Percentiles rank a stretch among this genome's conserved stretches.
Conservation (phyloP, 2,797 vertebrate genomes). For the Australoheros facetus region DNA sequence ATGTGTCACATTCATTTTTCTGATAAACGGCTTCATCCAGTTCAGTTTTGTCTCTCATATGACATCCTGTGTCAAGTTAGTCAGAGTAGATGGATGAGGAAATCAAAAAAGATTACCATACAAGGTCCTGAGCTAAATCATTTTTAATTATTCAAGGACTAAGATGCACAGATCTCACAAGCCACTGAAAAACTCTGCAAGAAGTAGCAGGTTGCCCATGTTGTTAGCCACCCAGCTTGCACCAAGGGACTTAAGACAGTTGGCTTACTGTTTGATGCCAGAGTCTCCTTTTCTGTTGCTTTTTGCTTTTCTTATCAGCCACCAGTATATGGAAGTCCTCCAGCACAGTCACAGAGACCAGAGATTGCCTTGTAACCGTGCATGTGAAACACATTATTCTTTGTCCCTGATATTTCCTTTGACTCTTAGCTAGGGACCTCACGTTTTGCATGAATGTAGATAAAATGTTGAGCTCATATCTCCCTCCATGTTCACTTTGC, state of each 20-base stretch:
- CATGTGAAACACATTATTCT: slow-evolving; percentile 31
- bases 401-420: slow-evolving; percentile 27
- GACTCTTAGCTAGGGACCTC: slow-evolving; percentile 38
- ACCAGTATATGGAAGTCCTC: slow-evolving; percentile 12
- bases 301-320: slow-evolving; percentile 20
- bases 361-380: slow-evolving; percentile 30
- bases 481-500: slow-evolving; percentile 14
- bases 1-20: slow-evolving; percentile 1
- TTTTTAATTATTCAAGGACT: slow-evolving; percentile 24
- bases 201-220: background rate
- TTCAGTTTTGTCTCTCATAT: slow-evolving; percentile 3
- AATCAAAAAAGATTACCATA: slow-evolving; percentile 26
- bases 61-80: slow-evolving; percentile 1
- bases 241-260: background rate
- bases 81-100: slow-evolving; percentile 24
- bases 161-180: slow-evolving; percentile 1
- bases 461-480: slow-evolving; percentile 31
- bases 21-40: background rate
- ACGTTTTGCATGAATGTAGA: slow-evolving; percentile 28
- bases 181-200: background rate
- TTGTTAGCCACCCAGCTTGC: background rate
- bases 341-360: background rate
- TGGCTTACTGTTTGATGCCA: background rate
- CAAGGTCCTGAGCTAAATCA: slow-evolving; percentile 3
- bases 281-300: background rate